Evolutionary conservation across 64 coral and sea anemone species (phyloP).

Genomic region (Actinia tenebrosa): DNA sequence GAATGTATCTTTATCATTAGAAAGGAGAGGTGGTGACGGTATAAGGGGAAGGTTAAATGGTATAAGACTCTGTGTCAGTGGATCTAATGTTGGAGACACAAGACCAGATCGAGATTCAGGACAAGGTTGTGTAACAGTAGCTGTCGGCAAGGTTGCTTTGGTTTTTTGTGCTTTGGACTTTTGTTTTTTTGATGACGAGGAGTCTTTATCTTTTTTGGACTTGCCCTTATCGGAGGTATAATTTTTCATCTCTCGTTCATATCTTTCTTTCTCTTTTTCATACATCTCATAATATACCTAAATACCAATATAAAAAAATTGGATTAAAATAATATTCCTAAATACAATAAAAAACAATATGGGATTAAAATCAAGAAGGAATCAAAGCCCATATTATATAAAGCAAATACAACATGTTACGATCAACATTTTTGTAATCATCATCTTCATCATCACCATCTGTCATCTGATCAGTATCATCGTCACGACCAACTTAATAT

Average conservation of each 20-base stretch:
- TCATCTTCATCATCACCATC: too few species aligned
- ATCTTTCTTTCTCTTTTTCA: slow-evolving; percentile 95
- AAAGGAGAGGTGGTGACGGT: slow-evolving; percentile 52
- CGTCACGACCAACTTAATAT: too few species aligned
- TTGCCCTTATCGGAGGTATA: slow-evolving; percentile 80
- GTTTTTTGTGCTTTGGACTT: slow-evolving; percentile 41
- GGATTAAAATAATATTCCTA: too few species aligned
- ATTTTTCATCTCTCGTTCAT: slow-evolving; percentile 97
- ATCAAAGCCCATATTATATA: too few species aligned
- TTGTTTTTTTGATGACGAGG: slow-evolving; percentile 54
- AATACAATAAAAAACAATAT: too few species aligned
- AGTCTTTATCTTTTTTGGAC: slow-evolving; percentile 42
- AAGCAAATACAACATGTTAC: too few species aligned
- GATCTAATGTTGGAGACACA: slow-evolving; percentile 79
- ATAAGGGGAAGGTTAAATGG: slow-evolving; percentile 67
- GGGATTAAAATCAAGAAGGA: too few species aligned
- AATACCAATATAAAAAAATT: neutral
- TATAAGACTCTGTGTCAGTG: slow-evolving; percentile 73
- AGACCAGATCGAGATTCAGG: slow-evolving; percentile 32
- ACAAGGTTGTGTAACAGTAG: slow-evolving; percentile 1
- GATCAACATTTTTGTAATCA: too few species aligned
- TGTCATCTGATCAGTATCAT: too few species aligned
- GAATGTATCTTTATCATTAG: slow-evolving; percentile 50
- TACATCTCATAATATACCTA: slow-evolving; percentile 98
- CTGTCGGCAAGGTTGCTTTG: slow-evolving; percentile 7